Evolutionary conservation across 2,113 vertebrate genomes (phyloP).

Genomic region (Lamprotornis superbus): DNA sequence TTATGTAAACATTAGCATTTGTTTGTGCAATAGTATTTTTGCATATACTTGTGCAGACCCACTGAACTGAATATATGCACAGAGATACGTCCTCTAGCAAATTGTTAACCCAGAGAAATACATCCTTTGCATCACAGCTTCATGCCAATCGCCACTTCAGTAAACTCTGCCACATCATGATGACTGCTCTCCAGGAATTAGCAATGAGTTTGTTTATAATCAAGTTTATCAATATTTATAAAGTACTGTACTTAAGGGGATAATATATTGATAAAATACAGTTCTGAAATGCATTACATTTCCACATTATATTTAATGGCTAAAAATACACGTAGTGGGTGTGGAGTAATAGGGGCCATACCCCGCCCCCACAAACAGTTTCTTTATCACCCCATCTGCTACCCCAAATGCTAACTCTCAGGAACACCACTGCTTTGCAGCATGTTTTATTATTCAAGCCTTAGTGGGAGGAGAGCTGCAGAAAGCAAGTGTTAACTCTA

Average conservation of each 20-base stretch:
- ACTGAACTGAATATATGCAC: neutral
- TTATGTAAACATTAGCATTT: conserved; percentile 19
- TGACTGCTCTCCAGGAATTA: conserved; percentile 62
- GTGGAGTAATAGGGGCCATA: conserved; percentile 70
- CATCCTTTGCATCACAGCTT: neutral
- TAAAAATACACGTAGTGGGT: conserved; percentile 74
- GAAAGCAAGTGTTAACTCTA: conserved; percentile 74
- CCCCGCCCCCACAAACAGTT: conserved; percentile 78
- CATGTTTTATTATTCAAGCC: conserved; percentile 80
- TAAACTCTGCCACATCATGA: conserved; percentile 31
- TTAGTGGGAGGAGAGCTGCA: conserved; percentile 75
- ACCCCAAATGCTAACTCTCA: conserved; percentile 80
- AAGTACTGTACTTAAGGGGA: conserved; percentile 63
- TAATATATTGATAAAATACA: conserved; percentile 68
- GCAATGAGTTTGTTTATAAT: conserved; percentile 67
- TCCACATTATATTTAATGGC: conserved; percentile 73
- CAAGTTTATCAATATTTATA: conserved; percentile 70
- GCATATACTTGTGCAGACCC: neutral
- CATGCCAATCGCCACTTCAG: conserved; percentile 27
- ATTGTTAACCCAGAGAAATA: neutral
- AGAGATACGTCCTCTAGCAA: neutral
- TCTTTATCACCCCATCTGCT: conserved; percentile 82
- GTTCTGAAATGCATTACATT: conserved; percentile 65
- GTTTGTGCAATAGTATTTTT: conserved; percentile 12
- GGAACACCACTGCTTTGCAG: conserved; percentile 80